Base-by-base conservation (phyloP, 2,797 vertebrate genomes). In the Helostoma temminkii region DNA sequence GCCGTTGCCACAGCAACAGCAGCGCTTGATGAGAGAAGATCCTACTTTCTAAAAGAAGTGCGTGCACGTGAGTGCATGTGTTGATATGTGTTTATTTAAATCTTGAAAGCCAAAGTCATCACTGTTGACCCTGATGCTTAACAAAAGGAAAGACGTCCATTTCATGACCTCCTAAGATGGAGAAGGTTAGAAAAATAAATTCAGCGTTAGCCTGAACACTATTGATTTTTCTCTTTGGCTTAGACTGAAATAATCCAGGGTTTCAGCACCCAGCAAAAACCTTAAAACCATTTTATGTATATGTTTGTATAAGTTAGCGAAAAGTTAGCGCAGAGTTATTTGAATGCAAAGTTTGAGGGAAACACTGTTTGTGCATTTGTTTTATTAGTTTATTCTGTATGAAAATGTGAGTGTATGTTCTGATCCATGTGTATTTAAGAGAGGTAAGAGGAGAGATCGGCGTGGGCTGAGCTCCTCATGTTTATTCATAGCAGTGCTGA, bases 401-500 rank as follows among this genome's bases (percentile, higher is more conserved):
- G 39, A 56, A 32, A 49, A 41, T 55, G 7, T 4, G 36, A 54
- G 47, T 32, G 56, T 19, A 22, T 28, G 59, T 42, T 8, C 61
- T 24, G 56, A 59, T 68, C 43, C 54, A 61, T 78, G 49, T 85
- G 76, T 75, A 34, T 81, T 82, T 62, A 79, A 58, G 46, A 67
- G 80, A 66, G 78, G 71, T 81, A 81, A 67, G 53, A 83, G 69
- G 73, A 61, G 66, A 66, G 48, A 76, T 78, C 36, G 36, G 85
- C 81, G 86, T 90, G 87, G 85, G 90, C 66, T 74, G 83, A 77
- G 71, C 59, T 53, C 64, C 77, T 91, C 88, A 92, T 92, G 88
- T 92, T 86, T 92, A 92, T 91, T 93, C 92, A 92, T 91, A 88
- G 85, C 76, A 14, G 62, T 50, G 80, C 73, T 80, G 86, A 90